Percentiles rank a stretch among this genome's conserved stretches.
These are phyloP conservation scores for Gulo gulo DNA, from an alignment of 2,113 vertebrate species.

Conservation along the genomic window DNA sequence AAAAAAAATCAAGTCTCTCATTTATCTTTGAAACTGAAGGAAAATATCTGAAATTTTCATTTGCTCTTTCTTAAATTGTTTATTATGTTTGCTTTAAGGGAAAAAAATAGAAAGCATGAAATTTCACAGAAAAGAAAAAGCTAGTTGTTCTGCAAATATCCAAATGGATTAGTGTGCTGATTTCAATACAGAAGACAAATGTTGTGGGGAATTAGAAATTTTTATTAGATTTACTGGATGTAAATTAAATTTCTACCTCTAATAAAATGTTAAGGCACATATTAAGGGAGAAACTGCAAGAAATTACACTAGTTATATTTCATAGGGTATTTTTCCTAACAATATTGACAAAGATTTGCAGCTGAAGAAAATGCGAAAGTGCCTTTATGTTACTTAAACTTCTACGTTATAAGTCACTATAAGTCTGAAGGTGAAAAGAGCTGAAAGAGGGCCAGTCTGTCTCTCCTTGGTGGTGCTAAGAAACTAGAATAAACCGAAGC, in stretches of 20 bases:
- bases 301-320: slow-evolving; percentile 35
- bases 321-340: neutral
- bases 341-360: neutral
- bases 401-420: neutral
- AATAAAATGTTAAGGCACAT: slow-evolving; percentile 30
- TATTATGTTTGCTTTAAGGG: neutral
- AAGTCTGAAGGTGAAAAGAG: neutral
- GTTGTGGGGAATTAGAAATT: neutral
- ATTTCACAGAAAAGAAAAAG: neutral
- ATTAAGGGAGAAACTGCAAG: slow-evolving; percentile 3
- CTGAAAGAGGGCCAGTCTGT: neutral
- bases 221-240: neutral
- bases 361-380: neutral
- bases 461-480: slow-evolving; percentile 58
- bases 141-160: neutral
- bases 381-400: neutral
- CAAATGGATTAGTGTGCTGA: neutral
- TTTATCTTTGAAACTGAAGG: slow-evolving; percentile 10
- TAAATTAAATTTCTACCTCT: slow-evolving; percentile 19
- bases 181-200: slow-evolving; percentile 26
- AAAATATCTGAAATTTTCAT: neutral
- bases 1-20: slow-evolving; percentile 10
- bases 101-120: slow-evolving; percentile 1
- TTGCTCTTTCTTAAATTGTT: neutral
- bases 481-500: slow-evolving; percentile 83